Evolutionary conservation across 2,797 vertebrate genomes (phyloP), one percentile per base, ranked within the genome.

Genomic region (Malurus splendens): DNA sequence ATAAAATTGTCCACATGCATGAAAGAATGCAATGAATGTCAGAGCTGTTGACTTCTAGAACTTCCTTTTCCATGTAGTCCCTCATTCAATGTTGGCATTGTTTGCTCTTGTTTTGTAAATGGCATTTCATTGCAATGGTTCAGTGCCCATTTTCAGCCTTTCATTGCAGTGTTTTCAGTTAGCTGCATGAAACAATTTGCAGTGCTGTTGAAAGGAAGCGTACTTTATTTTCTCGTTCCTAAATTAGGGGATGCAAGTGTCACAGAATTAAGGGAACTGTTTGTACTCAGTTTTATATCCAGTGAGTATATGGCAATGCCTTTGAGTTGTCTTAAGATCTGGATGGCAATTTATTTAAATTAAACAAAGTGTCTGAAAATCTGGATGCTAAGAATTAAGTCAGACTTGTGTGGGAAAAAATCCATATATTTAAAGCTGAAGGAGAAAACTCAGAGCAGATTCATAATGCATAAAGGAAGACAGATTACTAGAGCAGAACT

Each of bases 1-100:
- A 72, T 62, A 87, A 92, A 91, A 85, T 70, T 61, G 60, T 64
- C 75, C 82, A 24, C 56, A 60, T 91, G 77, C 84, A 42, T 88
- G 84, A 89, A 94, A 82, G 92, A 93, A 94, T 86, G 73, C 81
- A 82, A 56, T 93, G 89, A 91, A 93, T 93, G 76, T 93, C 85
- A 89, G 77, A 82, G 78, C 86, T 90, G 76, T 91, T 92, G 87
- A 89, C 79, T 94, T 91, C 85, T 76, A 93, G 87, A 94, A 93
- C 79, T 86, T 89, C 81, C 75, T 91, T 73, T 82, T 89, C 70
- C 50, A 59, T 52, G 55, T 68, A 80, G 81, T 90, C 42, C 54
- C 50, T 72, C 66, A 71, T 90, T 95, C 78, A 93, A 70, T 93
- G 77, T 86, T 91, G 77, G 74, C 77, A 90, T 94, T 93, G 92